These are phyloP conservation scores for Ia io DNA, from an alignment of 2,113 vertebrate genomes.

Conservation along the genomic window DNA sequence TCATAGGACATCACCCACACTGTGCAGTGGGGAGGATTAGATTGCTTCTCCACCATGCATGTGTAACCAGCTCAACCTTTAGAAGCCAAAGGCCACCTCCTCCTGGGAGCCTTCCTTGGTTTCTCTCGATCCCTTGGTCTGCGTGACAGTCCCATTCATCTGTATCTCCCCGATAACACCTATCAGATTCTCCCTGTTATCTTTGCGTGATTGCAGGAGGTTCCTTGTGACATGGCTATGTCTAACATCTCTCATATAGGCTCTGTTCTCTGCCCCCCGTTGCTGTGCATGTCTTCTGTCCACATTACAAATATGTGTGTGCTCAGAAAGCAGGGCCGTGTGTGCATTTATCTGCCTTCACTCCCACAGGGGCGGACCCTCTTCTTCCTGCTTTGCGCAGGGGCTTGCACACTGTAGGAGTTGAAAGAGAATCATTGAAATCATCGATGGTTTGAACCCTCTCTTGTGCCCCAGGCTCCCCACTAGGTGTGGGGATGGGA, in stretches of 20 bases:
- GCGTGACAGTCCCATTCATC: not conserved
- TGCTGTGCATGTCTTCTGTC: not conserved
- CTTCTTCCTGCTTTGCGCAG: not conserved
- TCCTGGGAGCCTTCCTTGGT: not conserved
- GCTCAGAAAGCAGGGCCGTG: not conserved
- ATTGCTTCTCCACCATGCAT: conserved; percentile 9
- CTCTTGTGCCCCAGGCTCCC: not conserved
- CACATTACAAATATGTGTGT: not conserved
- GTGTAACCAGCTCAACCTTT: not conserved
- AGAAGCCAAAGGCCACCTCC: not conserved
- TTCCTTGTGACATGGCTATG: not conserved
- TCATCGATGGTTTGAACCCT: not conserved
- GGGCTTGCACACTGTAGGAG: not conserved
- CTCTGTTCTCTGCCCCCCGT: not conserved
- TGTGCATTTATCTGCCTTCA: not conserved
- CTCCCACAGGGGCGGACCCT: not conserved
- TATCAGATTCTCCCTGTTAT: not conserved
- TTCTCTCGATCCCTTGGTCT: not conserved
- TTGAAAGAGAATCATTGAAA: not conserved
- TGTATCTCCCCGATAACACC: not conserved
- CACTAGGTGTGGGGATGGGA: not conserved
- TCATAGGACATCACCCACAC: not conserved
- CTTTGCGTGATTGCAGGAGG: not conserved
- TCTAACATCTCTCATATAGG: not conserved
- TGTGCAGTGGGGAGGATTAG: not conserved